A percentile compares a stretch with the other conserved stretches of the same genome.
Evolutionary conservation across 2,888 invertebrate species (phyloP).

Genomic region (Eristalis tenax): DNA sequence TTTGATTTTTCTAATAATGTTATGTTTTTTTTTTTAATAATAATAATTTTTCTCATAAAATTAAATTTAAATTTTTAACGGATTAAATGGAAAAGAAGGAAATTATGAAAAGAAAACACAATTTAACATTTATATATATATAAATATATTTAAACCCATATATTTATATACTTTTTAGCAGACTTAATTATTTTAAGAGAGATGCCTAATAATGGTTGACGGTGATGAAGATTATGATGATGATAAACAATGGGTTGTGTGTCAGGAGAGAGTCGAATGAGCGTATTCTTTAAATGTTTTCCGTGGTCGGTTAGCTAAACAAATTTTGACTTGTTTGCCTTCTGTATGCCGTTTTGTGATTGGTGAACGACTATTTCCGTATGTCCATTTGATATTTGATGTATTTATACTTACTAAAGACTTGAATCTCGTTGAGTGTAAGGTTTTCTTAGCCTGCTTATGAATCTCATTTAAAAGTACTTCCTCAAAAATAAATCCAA

Average conservation of each 20-base stretch:
- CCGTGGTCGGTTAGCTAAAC: too few species aligned
- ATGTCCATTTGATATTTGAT: too few species aligned
- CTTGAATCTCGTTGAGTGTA: too few species aligned
- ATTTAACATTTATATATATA: not conserved
- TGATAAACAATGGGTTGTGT: conserved; percentile 17
- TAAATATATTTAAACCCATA: not conserved
- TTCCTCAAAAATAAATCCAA: too few species aligned
- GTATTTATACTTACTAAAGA: too few species aligned
- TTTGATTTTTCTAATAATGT: conserved; percentile 56
- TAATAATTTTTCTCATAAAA: conserved; percentile 18
- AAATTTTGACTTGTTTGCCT: too few species aligned
- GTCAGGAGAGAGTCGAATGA: conserved; percentile 1
- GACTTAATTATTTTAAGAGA: not conserved
- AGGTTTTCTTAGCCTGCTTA: too few species aligned
- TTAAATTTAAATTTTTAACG: conserved; percentile 9
- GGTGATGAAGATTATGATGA: not conserved
- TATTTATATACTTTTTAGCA: not conserved
- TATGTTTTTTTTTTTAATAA: conserved; percentile 44
- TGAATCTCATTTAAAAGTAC: too few species aligned
- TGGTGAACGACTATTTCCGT: too few species aligned
- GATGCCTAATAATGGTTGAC: not conserved
- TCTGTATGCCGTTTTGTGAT: too few species aligned
- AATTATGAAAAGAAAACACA: not conserved
- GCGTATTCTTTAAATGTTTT: too few species aligned
- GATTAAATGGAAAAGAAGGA: not conserved